phyloP scores from a whole-genome alignment of 2,888 invertebrate species.

The Aproaerema taeniolella region DNA sequence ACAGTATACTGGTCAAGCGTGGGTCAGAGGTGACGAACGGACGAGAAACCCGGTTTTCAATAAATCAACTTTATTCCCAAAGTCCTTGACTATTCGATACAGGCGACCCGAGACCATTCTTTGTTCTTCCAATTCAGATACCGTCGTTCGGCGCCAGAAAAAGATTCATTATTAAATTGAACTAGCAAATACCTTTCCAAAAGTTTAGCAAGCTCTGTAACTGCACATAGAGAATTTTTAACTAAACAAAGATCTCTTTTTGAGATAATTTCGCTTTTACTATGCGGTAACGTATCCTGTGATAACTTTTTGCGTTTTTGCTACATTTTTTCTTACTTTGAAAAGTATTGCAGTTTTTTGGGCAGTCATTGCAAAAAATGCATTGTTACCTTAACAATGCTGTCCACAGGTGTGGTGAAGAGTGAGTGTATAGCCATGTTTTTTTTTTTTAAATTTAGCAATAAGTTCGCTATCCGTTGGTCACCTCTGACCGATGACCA shows the following conservation, averaged over 20 bases:
- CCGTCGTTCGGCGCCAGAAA: too few species aligned
- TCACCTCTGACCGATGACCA: constrained; percentile 71
- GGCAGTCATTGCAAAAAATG: constrained; percentile 21
- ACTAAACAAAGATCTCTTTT: too few species aligned
- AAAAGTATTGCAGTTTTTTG: constrained; percentile 6
- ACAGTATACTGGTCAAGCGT: constrained; percentile 58
- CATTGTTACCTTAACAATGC: constrained; percentile 32
- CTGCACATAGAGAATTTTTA: too few species aligned
- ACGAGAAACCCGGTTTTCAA: constrained; percentile 47
- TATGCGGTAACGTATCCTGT: constrained; percentile 7
- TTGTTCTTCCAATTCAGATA: too few species aligned
- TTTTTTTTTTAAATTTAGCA: constrained; percentile 19
- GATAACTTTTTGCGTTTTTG: too few species aligned
- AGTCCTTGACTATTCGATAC: too few species aligned
- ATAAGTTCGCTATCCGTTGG: constrained; percentile 56
- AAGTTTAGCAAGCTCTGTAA: too few species aligned
- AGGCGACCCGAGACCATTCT: too few species aligned
- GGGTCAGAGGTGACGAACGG: constrained; percentile 76
- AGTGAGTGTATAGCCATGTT: constrained; percentile 19
- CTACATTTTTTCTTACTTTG: too few species aligned
- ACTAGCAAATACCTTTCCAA: too few species aligned
- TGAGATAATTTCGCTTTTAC: neutral
- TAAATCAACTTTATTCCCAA: neutral
- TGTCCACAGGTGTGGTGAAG: constrained; percentile 39
- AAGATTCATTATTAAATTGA: too few species aligned